These are phyloP conservation scores for Malacosoma neustria DNA, from an alignment of 2,888 invertebrate genomes.

Conservation along the genomic window DNA sequence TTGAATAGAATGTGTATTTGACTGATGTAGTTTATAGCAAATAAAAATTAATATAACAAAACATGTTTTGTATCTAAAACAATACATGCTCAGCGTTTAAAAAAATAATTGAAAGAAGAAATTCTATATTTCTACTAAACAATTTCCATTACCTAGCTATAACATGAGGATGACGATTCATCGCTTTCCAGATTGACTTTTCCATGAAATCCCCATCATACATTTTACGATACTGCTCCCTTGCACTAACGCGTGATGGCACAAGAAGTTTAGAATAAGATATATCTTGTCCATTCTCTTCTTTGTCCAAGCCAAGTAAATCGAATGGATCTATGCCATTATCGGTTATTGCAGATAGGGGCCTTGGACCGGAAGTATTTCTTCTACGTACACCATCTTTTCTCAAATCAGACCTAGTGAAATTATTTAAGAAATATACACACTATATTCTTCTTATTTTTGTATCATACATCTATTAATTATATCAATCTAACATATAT, in stretches of 20 bases:
- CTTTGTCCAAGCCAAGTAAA: conserved; percentile 86
- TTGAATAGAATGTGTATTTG: too few relatives aligned
- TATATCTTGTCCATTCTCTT: conserved; percentile 91
- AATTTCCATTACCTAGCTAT: conserved; percentile 79
- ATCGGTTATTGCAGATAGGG: conserved; percentile 88
- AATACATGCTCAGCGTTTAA: neutral
- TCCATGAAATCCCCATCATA: conserved; percentile 63
- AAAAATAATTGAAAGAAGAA: too few relatives aligned
- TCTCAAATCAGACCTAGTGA: conserved; percentile 72
- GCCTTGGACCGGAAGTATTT: conserved; percentile 87
- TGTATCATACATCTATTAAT: too few relatives aligned
- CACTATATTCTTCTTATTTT: too few relatives aligned
- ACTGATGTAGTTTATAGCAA: neutral
- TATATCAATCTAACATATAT: too few relatives aligned
- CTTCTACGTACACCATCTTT: conserved; percentile 85
- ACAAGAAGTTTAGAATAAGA: conserved; percentile 91
- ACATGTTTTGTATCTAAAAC: conserved; percentile 1
- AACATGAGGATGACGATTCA: conserved; percentile 67
- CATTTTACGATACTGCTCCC: conserved; percentile 63
- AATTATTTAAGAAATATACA: too few relatives aligned
- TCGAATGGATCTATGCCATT: conserved; percentile 89
- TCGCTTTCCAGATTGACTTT: conserved; percentile 53
- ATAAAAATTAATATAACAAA: conserved; percentile 2
- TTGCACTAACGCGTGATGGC: conserved; percentile 76
- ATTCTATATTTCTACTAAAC: too few relatives aligned